Evolutionary conservation across 2,888 invertebrate genomes (phyloP), one percentile per base, ranked within the genome.

Genomic region (Entomobrya multifasciata): DNA sequence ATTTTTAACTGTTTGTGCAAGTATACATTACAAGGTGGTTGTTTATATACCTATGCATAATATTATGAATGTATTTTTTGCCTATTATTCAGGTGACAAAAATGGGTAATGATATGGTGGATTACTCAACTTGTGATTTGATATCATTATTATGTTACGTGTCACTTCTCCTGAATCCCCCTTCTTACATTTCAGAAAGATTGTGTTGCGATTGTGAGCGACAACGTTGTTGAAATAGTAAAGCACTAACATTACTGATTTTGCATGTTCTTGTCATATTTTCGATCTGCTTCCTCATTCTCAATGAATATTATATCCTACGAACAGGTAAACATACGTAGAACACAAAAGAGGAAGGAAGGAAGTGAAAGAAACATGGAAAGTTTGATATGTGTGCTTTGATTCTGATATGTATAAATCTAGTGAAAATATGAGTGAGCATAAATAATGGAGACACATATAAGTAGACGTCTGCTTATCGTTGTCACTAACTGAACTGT

Each of bases 281-380:
- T 36, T 36, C n/a, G n/a, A n/a, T n/a, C n/a, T 36, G 36, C 36
- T 36, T 36, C 36, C 36, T 36, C 5, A 36, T 36, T 36, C 36
- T 36, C 36, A 36, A 36, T 36, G 8, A 36, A 36, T 36, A 6
- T 36, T 6, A 36, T 36, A 36, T 8, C 8, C 8, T 8, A 36
- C 8, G 36, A 36, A 36, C 4, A 36, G 8, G 8, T 6, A 36
- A 8, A 6, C 36, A 36, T 4, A 36, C 4, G 36, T 8, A 36
- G 36, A 36, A 36, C 36, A 36, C 17, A 1, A 27, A 22, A 27
- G 52, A 44, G 27, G 74, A 52, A 49, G 74, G 74, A 74, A 74
- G 52, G 74, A 74, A 74, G 74, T 72, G 72, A 72, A 72, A 52
- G 52, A 74, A 27, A 10, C 36, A n/a, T n/a, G 62, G 22, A 25